Conservation (phyloP, 2,797 vertebrate species). For the Telmatherina bonti region DNA sequence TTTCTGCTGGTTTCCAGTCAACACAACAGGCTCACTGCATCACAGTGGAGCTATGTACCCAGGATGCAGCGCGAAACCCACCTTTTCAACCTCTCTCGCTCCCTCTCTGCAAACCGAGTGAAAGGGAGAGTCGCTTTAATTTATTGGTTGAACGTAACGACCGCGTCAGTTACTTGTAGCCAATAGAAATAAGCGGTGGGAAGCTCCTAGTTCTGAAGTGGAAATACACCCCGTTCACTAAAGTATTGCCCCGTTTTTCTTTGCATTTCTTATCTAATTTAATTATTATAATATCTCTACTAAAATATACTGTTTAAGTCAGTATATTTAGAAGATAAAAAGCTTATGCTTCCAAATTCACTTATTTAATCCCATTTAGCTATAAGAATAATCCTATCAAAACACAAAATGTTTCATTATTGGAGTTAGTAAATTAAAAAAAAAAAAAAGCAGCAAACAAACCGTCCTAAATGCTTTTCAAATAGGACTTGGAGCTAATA, state of each 20-base stretch:
- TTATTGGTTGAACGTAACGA: constrained; percentile 60
- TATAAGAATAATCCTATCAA: not conserved
- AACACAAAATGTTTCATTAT: not conserved
- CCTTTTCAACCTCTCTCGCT: constrained; percentile 72
- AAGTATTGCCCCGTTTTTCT: not conserved
- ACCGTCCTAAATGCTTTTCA: not conserved
- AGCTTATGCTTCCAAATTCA: not conserved
- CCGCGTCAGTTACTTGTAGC: constrained; percentile 29
- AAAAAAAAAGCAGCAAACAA: too few species aligned
- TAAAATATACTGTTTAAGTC: not conserved
- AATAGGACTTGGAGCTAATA: not conserved
- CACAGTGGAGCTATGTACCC: constrained; percentile 77
- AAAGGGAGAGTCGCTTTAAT: constrained; percentile 71
- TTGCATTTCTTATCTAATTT: not conserved
- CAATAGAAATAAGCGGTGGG: constrained; percentile 27
- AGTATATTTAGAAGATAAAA: not conserved
- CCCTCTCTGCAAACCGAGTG: constrained; percentile 28
- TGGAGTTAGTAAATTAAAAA: not conserved
- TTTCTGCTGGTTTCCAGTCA: constrained; percentile 62
- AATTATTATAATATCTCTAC: not conserved
- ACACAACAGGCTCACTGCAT: constrained; percentile 70
- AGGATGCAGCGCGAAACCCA: constrained; percentile 80
- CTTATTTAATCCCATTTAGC: not conserved
- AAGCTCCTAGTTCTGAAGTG: not conserved
- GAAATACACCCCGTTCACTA: not conserved